phyloP scores from a whole-genome alignment of 1,140 invertebrate genomes.

The Drosophila subobscura region DNA sequence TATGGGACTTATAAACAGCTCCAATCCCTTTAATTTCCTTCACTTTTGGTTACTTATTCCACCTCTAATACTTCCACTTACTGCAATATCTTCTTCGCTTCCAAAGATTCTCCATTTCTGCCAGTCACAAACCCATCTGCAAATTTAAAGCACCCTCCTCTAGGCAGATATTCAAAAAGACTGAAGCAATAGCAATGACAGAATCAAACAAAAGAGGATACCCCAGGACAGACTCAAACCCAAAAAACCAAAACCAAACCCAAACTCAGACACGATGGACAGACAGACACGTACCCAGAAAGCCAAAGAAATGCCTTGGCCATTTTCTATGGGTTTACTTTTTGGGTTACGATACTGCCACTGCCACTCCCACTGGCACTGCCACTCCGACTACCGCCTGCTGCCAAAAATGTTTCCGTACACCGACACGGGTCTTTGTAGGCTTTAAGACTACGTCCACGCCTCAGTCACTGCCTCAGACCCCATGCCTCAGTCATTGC shows the following conservation, averaged over 20 bases:
- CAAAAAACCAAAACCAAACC: background rate
- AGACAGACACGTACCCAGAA: conserved; percentile 13
- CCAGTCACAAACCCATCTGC: too few relatives aligned
- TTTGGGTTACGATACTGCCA: conserved; percentile 5
- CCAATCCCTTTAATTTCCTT: too few relatives aligned
- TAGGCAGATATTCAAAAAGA: background rate
- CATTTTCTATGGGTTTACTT: conserved; percentile 35
- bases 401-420: conserved; percentile 19
- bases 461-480: conserved; percentile 3
- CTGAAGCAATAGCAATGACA: conserved; percentile 32
- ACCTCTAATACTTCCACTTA: too few relatives aligned
- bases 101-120: too few relatives aligned
- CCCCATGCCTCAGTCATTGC: background rate
- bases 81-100: too few relatives aligned
- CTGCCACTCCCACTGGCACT: background rate
- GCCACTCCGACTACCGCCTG: background rate
- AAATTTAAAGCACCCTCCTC: too few relatives aligned
- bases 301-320: conserved; percentile 48
- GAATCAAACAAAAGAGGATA: conserved; percentile 19
- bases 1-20: too few relatives aligned
- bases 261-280: too few relatives aligned
- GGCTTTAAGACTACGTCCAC: conserved; percentile 34
- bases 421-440: conserved; percentile 6
- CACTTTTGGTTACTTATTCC: too few relatives aligned
- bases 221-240: background rate